Evolutionary conservation across 2,888 invertebrate genomes (phyloP).

Genomic region (Pyralis farinalis): DNA sequence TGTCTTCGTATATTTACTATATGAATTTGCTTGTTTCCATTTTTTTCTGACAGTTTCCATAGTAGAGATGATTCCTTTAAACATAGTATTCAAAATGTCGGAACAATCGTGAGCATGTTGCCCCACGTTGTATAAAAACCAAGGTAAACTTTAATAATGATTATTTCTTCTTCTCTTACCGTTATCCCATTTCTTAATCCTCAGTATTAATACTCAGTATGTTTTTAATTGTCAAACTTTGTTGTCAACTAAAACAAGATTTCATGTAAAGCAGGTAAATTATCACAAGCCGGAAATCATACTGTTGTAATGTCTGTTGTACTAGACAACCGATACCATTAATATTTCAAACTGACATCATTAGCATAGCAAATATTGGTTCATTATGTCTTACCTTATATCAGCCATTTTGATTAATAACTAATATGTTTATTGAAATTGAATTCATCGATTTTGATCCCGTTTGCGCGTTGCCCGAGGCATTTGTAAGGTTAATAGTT

Average conservation of each 20-base stretch:
- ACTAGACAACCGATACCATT: background rate
- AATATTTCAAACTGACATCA: slow-evolving; percentile 1
- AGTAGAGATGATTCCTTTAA: too few species aligned
- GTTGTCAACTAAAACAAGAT: background rate
- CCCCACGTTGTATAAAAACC: too few species aligned
- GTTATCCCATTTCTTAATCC: too few species aligned
- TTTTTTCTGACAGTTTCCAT: too few species aligned
- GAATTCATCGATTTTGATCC: slow-evolving; percentile 1
- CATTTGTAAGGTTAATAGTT: slow-evolving; percentile 16
- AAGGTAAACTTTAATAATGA: too few species aligned
- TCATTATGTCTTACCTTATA: slow-evolving; percentile 13
- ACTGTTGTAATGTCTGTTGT: background rate
- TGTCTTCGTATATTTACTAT: too few species aligned
- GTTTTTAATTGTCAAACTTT: too few species aligned
- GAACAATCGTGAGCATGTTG: too few species aligned
- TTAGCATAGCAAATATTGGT: slow-evolving; percentile 14
- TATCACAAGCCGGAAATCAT: background rate
- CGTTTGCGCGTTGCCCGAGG: slow-evolving; percentile 9
- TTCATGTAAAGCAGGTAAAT: background rate
- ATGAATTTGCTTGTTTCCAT: too few species aligned
- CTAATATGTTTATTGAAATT: slow-evolving; percentile 11
- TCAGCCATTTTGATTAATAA: slow-evolving; percentile 8
- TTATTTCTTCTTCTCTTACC: too few species aligned
- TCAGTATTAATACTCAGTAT: too few species aligned
- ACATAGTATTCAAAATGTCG: too few species aligned